Percentiles rank a stretch among this genome's conserved stretches.
Evolutionary conservation across 2,113 vertebrate genomes (phyloP).

Genomic region (Lepisosteus oculatus): DNA sequence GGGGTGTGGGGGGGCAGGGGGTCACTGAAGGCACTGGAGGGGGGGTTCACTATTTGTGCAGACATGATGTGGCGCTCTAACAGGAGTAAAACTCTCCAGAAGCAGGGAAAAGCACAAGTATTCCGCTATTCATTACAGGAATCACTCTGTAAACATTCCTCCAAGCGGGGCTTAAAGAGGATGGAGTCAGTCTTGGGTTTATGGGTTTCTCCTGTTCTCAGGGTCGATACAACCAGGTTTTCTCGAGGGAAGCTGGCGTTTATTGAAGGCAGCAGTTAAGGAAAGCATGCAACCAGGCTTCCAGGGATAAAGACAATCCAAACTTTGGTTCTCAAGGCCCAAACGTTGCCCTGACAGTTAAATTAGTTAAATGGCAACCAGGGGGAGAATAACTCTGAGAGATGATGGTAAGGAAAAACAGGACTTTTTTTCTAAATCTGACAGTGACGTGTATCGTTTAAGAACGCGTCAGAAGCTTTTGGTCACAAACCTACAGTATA

Average conservation of each 20-base stretch:
- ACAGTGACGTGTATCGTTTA: no score
- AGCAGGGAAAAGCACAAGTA: conserved; percentile 16
- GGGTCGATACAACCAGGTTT: conserved; percentile 19
- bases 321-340: background rate
- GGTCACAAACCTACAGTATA: no score
- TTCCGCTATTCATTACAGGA: conserved; percentile 37
- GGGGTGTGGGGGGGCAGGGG: conserved; percentile 34
- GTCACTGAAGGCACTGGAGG: conserved; percentile 25
- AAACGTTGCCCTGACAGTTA: background rate
- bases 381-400: no score
- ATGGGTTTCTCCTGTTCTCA: conserved; percentile 20
- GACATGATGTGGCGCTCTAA: conserved; percentile 32
- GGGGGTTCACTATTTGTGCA: conserved; percentile 37
- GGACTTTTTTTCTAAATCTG: no score
- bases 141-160: conserved; percentile 34
- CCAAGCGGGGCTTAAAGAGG: conserved; percentile 24
- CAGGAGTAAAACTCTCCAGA: conserved; percentile 21
- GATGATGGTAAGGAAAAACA: no score
- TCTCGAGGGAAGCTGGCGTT: conserved; percentile 19
- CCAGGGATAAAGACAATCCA: no score
- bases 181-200: conserved; percentile 17
- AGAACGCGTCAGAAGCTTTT: no score
- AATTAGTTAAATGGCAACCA: no score
- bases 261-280: conserved; percentile 7
- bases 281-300: background rate